These are phyloP conservation scores for Nemotelus nigrinus DNA, from an alignment of 2,888 invertebrate species.

Conservation along the genomic window DNA sequence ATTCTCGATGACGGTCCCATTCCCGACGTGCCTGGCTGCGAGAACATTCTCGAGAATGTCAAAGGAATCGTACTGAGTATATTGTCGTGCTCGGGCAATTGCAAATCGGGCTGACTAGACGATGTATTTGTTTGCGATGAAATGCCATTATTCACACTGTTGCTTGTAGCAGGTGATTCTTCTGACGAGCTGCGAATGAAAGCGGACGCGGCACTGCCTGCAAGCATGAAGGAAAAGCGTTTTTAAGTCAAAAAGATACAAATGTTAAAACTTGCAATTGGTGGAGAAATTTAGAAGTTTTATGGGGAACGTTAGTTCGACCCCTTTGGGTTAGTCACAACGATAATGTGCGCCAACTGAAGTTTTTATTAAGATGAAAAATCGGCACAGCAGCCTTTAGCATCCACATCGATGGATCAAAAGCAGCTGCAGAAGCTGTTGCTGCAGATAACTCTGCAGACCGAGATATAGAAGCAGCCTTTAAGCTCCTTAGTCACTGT, in stretches of 20 bases:
- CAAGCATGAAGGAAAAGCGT: not conserved
- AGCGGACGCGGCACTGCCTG: slow-evolving; percentile 46
- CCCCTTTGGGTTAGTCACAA: too few relatives aligned
- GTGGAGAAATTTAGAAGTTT: not conserved
- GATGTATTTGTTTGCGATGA: slow-evolving; percentile 34
- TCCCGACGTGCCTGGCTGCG: slow-evolving; percentile 46
- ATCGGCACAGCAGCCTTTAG: too few relatives aligned
- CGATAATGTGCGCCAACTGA: too few relatives aligned
- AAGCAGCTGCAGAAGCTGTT: too few relatives aligned
- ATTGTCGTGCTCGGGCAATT: slow-evolving; percentile 30
- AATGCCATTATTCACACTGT: slow-evolving; percentile 28
- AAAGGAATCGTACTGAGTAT: slow-evolving; percentile 31
- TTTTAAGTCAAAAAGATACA: not conserved
- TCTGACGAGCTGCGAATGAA: slow-evolving; percentile 44
- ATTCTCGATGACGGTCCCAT: slow-evolving; percentile 50
- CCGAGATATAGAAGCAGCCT: too few relatives aligned
- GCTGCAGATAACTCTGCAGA: too few relatives aligned
- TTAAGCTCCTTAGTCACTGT: too few relatives aligned
- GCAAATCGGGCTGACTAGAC: slow-evolving; percentile 47
- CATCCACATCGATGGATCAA: too few relatives aligned
- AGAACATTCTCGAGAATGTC: slow-evolving; percentile 46
- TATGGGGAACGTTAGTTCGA: too few relatives aligned
- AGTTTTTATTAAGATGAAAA: too few relatives aligned
- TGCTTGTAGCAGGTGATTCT: slow-evolving; percentile 18
- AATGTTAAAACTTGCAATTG: not conserved